Conservation (phyloP, 2,888 invertebrate genomes). For the Nomada lathburiana region DNA sequence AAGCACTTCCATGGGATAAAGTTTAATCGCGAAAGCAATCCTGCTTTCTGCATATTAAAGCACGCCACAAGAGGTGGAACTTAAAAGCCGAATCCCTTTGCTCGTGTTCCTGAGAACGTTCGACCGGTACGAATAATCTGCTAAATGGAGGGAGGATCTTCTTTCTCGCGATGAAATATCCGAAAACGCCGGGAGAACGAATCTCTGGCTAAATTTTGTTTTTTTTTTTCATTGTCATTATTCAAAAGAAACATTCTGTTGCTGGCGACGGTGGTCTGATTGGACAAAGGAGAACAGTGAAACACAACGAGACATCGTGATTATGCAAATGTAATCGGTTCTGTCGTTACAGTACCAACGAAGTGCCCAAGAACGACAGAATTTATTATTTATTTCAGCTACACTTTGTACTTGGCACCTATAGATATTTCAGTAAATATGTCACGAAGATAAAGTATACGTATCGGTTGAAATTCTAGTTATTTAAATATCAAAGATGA, state of each 20-base stretch:
- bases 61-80: background rate
- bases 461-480: no score
- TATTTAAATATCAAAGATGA: no score
- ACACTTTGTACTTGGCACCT: slow-evolving; percentile 5
- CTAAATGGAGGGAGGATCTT: slow-evolving; percentile 3
- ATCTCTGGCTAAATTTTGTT: background rate
- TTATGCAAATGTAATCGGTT: slow-evolving; percentile 60
- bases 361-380: slow-evolving; percentile 21
- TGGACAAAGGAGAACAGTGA: slow-evolving; percentile 44
- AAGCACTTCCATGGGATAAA: slow-evolving; percentile 31
- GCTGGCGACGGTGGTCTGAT: slow-evolving; percentile 30
- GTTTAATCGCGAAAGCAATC: slow-evolving; percentile 39
- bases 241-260: slow-evolving; percentile 40
- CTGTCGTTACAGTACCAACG: slow-evolving; percentile 53
- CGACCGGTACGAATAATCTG: slow-evolving; percentile 12
- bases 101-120: background rate
- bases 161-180: slow-evolving; percentile 3
- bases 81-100: slow-evolving; percentile 15
- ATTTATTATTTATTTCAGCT: slow-evolving; percentile 55
- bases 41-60: slow-evolving; percentile 24
- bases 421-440: background rate
- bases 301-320: slow-evolving; percentile 36
- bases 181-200: slow-evolving; percentile 8
- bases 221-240: slow-evolving; percentile 48
- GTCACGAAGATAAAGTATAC: no score